A percentile compares a stretch with the other conserved stretches of the same genome.
phyloP scores from a whole-genome alignment of 2,888 invertebrate species.

The Aphidoletes aphidimyza region DNA sequence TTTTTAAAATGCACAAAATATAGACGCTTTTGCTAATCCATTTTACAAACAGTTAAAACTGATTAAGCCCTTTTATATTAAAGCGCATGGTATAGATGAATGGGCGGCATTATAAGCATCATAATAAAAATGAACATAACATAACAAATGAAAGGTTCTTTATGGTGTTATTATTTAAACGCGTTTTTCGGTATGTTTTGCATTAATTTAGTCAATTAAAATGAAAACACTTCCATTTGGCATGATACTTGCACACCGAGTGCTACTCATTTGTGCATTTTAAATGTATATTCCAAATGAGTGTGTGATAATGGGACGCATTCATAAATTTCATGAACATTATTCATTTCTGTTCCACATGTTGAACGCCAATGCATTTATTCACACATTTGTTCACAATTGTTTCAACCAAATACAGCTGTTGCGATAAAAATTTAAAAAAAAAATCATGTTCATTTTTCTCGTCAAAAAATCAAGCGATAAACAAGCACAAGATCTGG shows the following conservation, averaged over 20 bases:
- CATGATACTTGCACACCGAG: neutral
- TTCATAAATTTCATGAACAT: neutral
- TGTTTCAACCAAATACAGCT: neutral
- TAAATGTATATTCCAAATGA: neutral
- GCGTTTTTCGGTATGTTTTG: constrained; percentile 17
- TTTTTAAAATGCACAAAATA: neutral
- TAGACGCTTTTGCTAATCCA: neutral
- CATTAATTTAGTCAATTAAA: constrained; percentile 31
- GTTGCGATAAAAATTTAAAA: neutral
- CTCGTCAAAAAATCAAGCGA: neutral
- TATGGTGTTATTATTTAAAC: neutral
- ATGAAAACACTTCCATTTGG: neutral
- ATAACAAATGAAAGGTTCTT: neutral
- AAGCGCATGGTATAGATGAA: neutral
- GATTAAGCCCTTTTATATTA: no score
- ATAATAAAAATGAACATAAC: neutral
- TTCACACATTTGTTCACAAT: no score
- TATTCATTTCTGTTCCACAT: neutral
- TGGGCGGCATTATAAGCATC: neutral
- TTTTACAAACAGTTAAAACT: no score
- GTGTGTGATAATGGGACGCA: constrained; percentile 23
- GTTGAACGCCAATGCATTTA: neutral
- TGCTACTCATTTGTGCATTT: neutral
- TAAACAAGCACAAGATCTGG: neutral
- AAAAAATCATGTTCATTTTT: neutral